phyloP scores from a whole-genome alignment of 1,140 invertebrate genomes.

The Macrosteles quadrilineatus region DNA sequence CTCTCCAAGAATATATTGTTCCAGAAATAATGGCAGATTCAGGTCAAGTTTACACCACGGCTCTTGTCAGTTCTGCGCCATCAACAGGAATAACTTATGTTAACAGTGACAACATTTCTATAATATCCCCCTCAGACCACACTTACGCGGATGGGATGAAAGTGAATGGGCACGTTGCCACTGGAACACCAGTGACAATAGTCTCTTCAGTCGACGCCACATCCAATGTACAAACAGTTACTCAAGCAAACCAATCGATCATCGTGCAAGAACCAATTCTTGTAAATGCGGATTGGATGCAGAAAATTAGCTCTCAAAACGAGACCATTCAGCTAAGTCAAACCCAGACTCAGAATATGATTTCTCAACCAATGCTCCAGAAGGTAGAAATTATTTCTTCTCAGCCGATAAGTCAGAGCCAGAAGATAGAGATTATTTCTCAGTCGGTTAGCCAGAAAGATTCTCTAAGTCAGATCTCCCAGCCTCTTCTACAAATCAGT shows the following conservation, averaged over 20 bases:
- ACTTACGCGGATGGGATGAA: constrained; percentile 23
- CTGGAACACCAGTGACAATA: not conserved
- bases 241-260: not conserved
- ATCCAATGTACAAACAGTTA: not conserved
- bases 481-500: too few relatives aligned
- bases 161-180: not conserved
- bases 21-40: constrained; percentile 39
- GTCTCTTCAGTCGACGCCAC: not conserved
- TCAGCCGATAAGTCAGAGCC: not conserved
- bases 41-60: constrained; percentile 14
- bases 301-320: not conserved
- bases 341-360: not conserved
- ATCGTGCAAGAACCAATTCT: constrained; percentile 13
- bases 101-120: constrained; percentile 1
- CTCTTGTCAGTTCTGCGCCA: not conserved
- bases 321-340: not conserved
- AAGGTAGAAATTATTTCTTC: not conserved
- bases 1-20: constrained; percentile 41
- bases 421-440: not conserved
- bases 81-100: not conserved
- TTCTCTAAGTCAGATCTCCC: too few relatives aligned
- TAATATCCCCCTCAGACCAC: constrained; percentile 9
- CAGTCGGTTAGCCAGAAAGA: not conserved
- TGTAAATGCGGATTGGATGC: constrained; percentile 16
- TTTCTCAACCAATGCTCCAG: not conserved